phyloP scores from a whole-genome alignment of 2,797 vertebrate species.

The Chelon auratus region DNA sequence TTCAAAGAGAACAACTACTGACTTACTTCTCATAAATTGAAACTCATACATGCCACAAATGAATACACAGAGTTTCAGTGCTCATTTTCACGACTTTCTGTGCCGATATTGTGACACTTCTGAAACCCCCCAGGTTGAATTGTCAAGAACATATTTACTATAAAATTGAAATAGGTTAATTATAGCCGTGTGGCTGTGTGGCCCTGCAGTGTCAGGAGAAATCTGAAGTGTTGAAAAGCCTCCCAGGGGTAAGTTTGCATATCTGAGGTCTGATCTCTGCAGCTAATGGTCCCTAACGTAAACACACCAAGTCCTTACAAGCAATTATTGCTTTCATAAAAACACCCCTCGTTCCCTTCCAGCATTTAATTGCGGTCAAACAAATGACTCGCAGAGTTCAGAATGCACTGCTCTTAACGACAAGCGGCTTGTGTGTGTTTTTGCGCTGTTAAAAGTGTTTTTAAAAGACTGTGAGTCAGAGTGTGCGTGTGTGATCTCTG shows the following conservation, averaged over 20 bases:
- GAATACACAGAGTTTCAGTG: background rate
- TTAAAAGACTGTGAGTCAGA: conserved; percentile 55
- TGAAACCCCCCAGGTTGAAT: conserved; percentile 45
- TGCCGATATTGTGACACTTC: conserved; percentile 2
- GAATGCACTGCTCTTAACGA: conserved; percentile 75
- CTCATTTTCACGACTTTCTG: background rate
- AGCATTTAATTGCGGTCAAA: conserved; percentile 86
- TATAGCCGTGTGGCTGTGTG: conserved; percentile 63
- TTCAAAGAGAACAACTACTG: background rate
- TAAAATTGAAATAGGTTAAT: conserved; percentile 63
- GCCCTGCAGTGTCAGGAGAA: conserved; percentile 63
- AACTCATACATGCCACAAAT: background rate
- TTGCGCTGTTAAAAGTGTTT: conserved; percentile 62
- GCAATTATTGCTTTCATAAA: conserved; percentile 88
- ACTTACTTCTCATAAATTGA: background rate
- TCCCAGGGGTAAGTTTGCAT: conserved; percentile 84
- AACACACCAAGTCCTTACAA: conserved; percentile 85
- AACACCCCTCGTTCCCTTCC: conserved; percentile 82
- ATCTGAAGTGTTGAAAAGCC: conserved; percentile 82
- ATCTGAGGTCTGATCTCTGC: conserved; percentile 86
- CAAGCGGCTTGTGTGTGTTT: conserved; percentile 63
- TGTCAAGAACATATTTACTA: conserved; percentile 19
- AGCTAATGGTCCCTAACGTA: conserved; percentile 86
- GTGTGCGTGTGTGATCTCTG: conserved; percentile 24
- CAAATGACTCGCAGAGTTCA: conserved; percentile 82